These are phyloP conservation scores for Lasioglossum pauxillum DNA, from an alignment of 2,888 invertebrate genomes.

Conservation along the genomic window DNA sequence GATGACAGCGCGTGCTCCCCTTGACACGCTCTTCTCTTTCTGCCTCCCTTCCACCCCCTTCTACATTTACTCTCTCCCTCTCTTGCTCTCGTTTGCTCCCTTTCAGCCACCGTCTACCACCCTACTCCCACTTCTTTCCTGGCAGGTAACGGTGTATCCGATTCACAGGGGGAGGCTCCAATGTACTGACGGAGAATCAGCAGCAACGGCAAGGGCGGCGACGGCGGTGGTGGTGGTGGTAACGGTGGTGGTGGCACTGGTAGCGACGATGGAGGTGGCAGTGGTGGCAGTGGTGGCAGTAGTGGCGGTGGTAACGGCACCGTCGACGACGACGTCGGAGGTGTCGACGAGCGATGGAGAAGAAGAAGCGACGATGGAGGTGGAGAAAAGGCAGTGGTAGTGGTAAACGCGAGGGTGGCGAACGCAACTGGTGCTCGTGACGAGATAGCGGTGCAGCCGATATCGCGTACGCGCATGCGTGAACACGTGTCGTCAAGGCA, in stretches of 20 bases:
- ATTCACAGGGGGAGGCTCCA: conserved; percentile 38
- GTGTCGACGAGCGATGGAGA: conserved; percentile 20
- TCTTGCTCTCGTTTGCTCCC: neutral
- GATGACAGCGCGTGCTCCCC: conserved; percentile 70
- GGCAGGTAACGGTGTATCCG: neutral
- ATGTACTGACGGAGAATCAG: conserved; percentile 43
- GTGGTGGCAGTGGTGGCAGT: conserved; percentile 29
- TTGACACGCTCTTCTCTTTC: conserved; percentile 52
- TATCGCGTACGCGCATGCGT: conserved; percentile 74
- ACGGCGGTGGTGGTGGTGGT: conserved; percentile 39
- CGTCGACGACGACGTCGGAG: conserved; percentile 21
- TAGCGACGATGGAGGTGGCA: conserved; percentile 10
- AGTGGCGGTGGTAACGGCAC: conserved; percentile 19
- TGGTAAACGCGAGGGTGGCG: conserved; percentile 61
- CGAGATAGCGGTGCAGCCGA: conserved; percentile 56
- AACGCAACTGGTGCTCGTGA: conserved; percentile 69
- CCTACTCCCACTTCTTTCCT: neutral
- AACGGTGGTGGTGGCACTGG: conserved; percentile 26
- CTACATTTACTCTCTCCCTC: neutral
- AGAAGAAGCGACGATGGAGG: conserved; percentile 16
- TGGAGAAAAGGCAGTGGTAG: conserved; percentile 23
- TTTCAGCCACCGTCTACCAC: neutral
- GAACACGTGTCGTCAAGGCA: conserved; percentile 83
- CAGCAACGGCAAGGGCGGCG: conserved; percentile 24
- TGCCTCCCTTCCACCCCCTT: neutral